These are phyloP conservation scores for Lycophotia porphyrea DNA, from an alignment of 2,888 invertebrate genomes.

Conservation along the genomic window DNA sequence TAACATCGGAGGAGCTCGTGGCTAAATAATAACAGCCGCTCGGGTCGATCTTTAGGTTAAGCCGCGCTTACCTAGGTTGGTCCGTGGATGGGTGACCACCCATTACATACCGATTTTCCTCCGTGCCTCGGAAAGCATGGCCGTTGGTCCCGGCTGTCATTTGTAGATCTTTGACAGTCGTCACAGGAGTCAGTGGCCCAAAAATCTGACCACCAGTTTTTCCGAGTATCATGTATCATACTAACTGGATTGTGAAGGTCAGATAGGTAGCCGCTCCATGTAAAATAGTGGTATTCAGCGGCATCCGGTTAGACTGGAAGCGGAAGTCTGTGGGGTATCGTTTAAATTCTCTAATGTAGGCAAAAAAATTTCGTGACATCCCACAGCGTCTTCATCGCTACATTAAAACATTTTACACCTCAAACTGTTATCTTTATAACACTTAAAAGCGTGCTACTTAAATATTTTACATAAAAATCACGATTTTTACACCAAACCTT, in stretches of 20 bases:
- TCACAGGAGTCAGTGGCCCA: not conserved
- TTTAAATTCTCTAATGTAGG: not conserved
- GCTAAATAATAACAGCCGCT: not conserved
- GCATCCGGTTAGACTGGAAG: not conserved
- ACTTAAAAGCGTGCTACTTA: slow-evolving; percentile 1
- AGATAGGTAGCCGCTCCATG: not conserved
- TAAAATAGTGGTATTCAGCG: not conserved
- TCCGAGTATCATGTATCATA: not conserved
- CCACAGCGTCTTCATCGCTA: slow-evolving; percentile 3
- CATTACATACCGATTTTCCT: not conserved
- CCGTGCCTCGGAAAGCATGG: not conserved
- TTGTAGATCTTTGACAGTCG: not conserved
- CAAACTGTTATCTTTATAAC: slow-evolving; percentile 25
- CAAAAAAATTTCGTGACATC: not conserved
- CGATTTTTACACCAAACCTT: slow-evolving; percentile 7
- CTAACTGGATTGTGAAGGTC: not conserved
- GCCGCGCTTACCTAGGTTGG: not conserved
- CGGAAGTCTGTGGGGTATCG: not conserved
- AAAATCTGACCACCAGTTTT: not conserved
- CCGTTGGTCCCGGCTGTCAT: not conserved
- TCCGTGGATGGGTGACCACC: not conserved
- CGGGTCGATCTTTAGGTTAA: not conserved
- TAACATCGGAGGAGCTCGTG: not conserved
- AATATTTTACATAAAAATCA: slow-evolving; percentile 12
- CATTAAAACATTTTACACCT: slow-evolving; percentile 14